Evolutionary conservation across 2,113 vertebrate genomes (phyloP).

Genomic region (Lophotis ruficrista): DNA sequence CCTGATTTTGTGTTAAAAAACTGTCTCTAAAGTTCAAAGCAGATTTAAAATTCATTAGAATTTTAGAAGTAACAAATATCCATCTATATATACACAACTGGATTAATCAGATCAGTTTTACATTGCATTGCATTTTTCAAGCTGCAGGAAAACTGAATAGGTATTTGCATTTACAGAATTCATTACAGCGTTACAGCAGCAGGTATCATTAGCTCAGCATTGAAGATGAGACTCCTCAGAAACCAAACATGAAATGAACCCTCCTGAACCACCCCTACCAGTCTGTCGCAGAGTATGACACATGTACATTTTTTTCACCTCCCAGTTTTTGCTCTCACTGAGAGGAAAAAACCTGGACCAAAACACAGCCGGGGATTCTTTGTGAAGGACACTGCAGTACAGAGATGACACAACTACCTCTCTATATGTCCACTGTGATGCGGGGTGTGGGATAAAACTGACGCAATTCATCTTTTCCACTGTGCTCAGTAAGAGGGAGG

Average conservation of each 20-base stretch:
- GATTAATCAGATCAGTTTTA: neutral
- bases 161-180: neutral
- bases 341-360: fast-evolving
- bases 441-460: neutral
- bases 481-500: neutral
- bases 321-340: neutral
- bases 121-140: neutral
- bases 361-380: neutral
- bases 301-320: neutral
- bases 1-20: neutral
- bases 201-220: fast-evolving
- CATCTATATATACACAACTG: neutral
- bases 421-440: fast-evolving
- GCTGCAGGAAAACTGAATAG: neutral
- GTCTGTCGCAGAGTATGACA: neutral
- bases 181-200: neutral
- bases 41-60: neutral
- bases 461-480: neutral
- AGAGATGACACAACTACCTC: neutral
- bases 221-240: neutral
- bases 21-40: neutral
- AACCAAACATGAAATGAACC: neutral
- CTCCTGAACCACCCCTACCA: neutral
- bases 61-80: neutral
- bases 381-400: neutral